Percentiles rank a stretch among this genome's conserved stretches.
Evolutionary conservation across 2,113 vertebrate species (phyloP).

Genomic region (Cyprinodon brontotheroides): DNA sequence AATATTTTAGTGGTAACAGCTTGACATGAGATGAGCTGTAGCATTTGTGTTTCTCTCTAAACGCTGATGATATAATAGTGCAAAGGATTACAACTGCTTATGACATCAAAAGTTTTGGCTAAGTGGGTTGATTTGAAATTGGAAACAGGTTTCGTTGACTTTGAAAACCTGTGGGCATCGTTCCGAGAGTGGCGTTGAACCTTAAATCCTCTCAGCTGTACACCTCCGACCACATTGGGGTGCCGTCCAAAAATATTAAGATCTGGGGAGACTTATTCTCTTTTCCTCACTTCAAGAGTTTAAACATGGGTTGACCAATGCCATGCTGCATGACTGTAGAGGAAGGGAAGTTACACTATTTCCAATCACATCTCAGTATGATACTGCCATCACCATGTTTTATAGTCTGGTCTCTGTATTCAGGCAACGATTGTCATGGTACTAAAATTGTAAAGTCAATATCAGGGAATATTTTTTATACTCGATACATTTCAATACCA

Average conservation of each 20-base stretch:
- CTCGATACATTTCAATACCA: too few species aligned
- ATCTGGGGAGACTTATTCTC: background rate
- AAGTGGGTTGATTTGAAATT: slow-evolving; percentile 11
- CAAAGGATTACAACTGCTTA: background rate
- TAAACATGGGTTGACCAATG: background rate
- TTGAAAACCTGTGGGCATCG: slow-evolving; percentile 2
- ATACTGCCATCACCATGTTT: background rate
- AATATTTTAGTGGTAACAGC: slow-evolving; percentile 69
- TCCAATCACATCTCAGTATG: background rate
- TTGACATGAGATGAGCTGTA: slow-evolving; percentile 40
- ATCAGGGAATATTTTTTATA: too few species aligned
- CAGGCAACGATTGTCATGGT: background rate
- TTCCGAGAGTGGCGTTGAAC: slow-evolving; percentile 41
- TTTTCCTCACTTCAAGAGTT: background rate
- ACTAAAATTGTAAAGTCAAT: too few species aligned
- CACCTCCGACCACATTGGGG: slow-evolving; percentile 20
- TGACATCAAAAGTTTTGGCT: slow-evolving; percentile 6
- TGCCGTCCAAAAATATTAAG: background rate
- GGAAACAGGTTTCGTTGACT: slow-evolving; percentile 8
- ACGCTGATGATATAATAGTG: background rate
- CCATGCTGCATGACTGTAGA: background rate
- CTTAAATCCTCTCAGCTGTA: slow-evolving; percentile 39
- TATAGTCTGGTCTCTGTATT: background rate
- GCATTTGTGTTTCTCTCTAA: slow-evolving; percentile 1
- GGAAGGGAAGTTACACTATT: background rate